Base-by-base conservation (phyloP, 2,113 vertebrate genomes). In the Fulica atra region DNA sequence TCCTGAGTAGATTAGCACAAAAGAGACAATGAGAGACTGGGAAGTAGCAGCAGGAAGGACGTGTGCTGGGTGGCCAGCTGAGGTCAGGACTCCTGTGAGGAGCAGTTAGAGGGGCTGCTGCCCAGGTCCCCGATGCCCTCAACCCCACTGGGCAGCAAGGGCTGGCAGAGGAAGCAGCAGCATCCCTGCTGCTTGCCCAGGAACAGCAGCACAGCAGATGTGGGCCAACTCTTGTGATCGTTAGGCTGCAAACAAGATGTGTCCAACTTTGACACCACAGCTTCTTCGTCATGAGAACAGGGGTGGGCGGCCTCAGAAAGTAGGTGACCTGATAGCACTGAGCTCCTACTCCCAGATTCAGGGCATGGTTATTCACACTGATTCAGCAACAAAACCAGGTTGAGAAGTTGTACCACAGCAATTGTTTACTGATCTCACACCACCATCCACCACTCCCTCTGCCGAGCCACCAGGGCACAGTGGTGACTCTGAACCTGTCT, bases 101-200 rank as follows among this genome's bases (percentile, higher is more conserved):
- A 76, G 2, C 17, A 64, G 26, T 18, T 14, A 48, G 19, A 36
- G 10, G 53, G 17, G 23, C 28, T 76, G 65, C 51, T 68, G 20
- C 56, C 69, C 44, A 46, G 17, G 46, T 36, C 13, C 40, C 31
- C 20, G 28, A 44, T 83, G 28, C 12, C 31, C 61, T 20, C 0
- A 0, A 60, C 17, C n/a, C 4, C 1, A 0, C 4, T 46, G 48
- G 66, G 73, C 64, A 42, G 33, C 0, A 2, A 23, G 21, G 38
- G 28, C 13, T 81, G 51, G 29, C 16, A 63, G 69, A 18, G 78
- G 35, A 7, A 81, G 38, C 28, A 88, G 29, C 46, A 86, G 4
- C 25, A 42, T 8, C 66, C 15, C 31, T 1, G 1, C 8, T 57
- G 44, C 33, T 83, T 4, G 0, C 17, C 13, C 57, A 38, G 72